phyloP scores from a whole-genome alignment of 2,113 vertebrate genomes.

The Andinoacara biseriatus region DNA sequence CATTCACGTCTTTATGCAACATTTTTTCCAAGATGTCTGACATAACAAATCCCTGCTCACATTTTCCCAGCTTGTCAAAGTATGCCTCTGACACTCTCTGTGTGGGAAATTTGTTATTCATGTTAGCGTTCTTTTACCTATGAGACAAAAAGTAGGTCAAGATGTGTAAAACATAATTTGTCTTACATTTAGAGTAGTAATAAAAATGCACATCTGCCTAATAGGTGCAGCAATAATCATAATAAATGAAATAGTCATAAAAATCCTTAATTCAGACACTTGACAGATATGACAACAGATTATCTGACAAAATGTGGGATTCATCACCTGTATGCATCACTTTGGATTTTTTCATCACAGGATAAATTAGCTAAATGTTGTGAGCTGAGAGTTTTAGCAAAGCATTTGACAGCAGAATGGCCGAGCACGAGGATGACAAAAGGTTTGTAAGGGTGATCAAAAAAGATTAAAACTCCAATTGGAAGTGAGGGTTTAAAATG shows the following conservation, averaged over 20 bases:
- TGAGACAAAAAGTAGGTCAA: neutral
- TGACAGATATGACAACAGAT: neutral
- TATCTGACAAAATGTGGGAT: neutral
- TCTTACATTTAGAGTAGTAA: neutral
- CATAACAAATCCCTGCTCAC: neutral
- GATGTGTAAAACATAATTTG: no score
- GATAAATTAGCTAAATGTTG: neutral
- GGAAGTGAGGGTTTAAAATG: slow-evolving; percentile 2
- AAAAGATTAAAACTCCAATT: neutral
- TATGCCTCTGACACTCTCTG: neutral
- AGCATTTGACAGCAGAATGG: neutral
- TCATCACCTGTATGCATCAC: neutral
- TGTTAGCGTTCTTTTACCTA: neutral
- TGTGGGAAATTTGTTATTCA: neutral
- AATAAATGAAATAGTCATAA: neutral
- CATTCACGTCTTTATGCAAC: neutral
- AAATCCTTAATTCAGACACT: neutral
- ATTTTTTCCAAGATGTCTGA: neutral
- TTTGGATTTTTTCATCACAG: neutral
- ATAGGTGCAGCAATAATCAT: neutral
- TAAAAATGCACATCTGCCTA: neutral
- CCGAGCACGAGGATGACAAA: neutral
- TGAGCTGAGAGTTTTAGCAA: neutral
- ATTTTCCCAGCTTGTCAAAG: neutral
- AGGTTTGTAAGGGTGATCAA: neutral